A percentile compares a stretch with the other conserved stretches of the same genome.
phyloP scores from a whole-genome alignment of 2,113 vertebrate species.

The Gallinago jamesoni region DNA sequence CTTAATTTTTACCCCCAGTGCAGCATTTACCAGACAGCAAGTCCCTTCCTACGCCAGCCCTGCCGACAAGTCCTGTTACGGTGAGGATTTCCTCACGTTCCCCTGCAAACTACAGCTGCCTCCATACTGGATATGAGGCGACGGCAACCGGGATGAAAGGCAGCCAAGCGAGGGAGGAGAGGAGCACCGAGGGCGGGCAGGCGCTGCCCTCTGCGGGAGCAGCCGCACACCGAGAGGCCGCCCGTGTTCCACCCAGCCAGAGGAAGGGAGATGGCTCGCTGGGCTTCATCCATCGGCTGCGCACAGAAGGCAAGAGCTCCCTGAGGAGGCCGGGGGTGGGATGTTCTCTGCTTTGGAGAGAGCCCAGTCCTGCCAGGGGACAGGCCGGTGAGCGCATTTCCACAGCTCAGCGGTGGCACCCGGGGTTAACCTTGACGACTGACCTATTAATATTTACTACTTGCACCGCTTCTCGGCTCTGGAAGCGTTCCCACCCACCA shows the following conservation, averaged over 20 bases:
- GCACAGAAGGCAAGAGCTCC: background rate
- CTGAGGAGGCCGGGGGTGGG: background rate
- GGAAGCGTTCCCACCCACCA: background rate
- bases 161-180: accelerated
- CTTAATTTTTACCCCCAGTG: background rate
- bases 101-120: background rate
- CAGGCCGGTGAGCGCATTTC: background rate
- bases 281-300: background rate
- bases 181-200: accelerated
- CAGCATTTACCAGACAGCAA: background rate
- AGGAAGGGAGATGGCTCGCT: accelerated
- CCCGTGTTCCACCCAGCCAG: accelerated
- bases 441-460: background rate
- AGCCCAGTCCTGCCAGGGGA: background rate
- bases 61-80: background rate
- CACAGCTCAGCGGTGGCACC: background rate
- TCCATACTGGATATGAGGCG: accelerated
- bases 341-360: background rate
- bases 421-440: background rate
- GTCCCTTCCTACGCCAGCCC: background rate
- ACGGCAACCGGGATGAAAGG: accelerated
- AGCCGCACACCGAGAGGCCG: accelerated
- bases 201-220: slow-evolving; percentile 68
- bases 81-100: background rate
- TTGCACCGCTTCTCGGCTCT: background rate